phyloP scores from a whole-genome alignment of 1,140 invertebrate species.

The Zaprionus camerounensis region DNA sequence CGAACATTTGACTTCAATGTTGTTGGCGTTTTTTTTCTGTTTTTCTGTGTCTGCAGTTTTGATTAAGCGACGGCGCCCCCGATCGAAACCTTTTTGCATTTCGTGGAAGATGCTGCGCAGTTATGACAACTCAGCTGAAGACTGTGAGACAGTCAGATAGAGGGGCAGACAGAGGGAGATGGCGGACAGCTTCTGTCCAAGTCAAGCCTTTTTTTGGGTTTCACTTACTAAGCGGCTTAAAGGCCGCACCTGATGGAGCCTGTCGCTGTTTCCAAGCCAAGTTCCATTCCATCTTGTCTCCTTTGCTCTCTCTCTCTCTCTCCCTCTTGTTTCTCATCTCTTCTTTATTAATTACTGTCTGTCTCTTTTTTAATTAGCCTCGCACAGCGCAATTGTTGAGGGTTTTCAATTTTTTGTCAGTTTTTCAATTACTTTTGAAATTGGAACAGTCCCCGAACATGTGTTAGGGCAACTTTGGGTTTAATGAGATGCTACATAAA shows the following conservation, averaged over 20 bases:
- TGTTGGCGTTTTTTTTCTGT: constrained; percentile 15
- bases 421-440: constrained; percentile 41
- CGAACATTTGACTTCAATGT: constrained; percentile 30
- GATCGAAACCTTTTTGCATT: constrained; percentile 70
- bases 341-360: constrained; percentile 18
- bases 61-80: constrained; percentile 66
- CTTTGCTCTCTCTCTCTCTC: constrained; percentile 11
- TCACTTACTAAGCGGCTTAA: constrained; percentile 78
- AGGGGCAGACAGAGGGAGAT: neutral
- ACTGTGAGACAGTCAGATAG: neutral
- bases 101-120: constrained; percentile 61
- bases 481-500: constrained; percentile 66
- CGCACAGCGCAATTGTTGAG: constrained; percentile 51
- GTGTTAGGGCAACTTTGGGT: constrained; percentile 66
- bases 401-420: constrained; percentile 37
- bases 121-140: constrained; percentile 66
- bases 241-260: constrained; percentile 68
- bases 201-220: constrained; percentile 64
- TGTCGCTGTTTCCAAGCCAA: constrained; percentile 5
- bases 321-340: constrained; percentile 41
- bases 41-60: constrained; percentile 67
- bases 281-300: constrained; percentile 29
- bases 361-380: constrained; percentile 65
- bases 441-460: constrained; percentile 48
- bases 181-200: constrained; percentile 38